Evolutionary conservation across 2,113 vertebrate species (phyloP).

Genomic region (Sula dactylatra): DNA sequence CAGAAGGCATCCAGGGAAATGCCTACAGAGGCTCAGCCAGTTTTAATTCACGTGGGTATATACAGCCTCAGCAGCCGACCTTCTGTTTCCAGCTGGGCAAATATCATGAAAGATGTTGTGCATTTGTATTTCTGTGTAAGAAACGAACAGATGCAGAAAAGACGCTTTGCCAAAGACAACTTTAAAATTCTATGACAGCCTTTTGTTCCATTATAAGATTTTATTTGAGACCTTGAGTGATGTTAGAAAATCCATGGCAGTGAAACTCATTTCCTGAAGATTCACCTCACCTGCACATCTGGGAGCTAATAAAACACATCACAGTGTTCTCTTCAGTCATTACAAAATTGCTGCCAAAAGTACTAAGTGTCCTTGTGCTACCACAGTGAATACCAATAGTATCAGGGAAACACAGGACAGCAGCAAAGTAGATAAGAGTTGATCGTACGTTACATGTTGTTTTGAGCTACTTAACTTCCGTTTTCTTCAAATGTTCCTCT

Average conservation of each 20-base stretch:
- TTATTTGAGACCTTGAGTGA: slow-evolving; percentile 19
- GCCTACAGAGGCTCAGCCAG: background rate
- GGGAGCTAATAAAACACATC: slow-evolving; percentile 62
- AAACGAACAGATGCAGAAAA: background rate
- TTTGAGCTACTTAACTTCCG: background rate
- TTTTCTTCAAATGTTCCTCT: background rate
- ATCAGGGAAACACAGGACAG: background rate
- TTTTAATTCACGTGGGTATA: background rate
- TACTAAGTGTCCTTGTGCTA: slow-evolving; percentile 41
- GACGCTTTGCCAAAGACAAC: background rate
- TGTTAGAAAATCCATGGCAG: background rate
- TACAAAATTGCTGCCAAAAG: slow-evolving; percentile 56
- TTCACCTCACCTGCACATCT: slow-evolving; percentile 64
- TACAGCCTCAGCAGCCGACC: background rate
- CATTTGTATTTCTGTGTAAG: background rate
- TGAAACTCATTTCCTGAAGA: slow-evolving; percentile 19
- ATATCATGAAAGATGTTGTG: background rate
- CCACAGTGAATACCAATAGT: slow-evolving; percentile 27
- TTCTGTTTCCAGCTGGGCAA: slow-evolving; percentile 29
- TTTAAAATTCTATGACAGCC: background rate
- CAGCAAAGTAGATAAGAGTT: background rate
- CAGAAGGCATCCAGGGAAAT: background rate
- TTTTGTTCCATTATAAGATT: slow-evolving; percentile 16
- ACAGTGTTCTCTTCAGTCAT: slow-evolving; percentile 39
- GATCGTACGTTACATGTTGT: background rate